Percentiles rank a stretch among this genome's conserved stretches.
Conservation (phyloP, 1,140 invertebrate species). For the Psix sp. region DNA sequence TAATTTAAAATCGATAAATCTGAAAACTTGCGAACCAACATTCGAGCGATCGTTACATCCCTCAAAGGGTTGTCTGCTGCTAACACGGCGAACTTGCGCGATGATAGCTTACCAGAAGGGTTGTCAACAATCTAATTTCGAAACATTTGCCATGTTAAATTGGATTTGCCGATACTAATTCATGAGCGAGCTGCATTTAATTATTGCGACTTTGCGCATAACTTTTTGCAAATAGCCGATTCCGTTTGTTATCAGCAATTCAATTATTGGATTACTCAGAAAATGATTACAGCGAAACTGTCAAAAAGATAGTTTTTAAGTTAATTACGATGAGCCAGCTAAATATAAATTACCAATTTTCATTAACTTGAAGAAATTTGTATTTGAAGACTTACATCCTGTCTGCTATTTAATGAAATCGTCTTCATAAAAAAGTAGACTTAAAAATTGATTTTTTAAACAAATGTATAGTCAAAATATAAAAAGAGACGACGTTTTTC, state of each 20-base stretch:
- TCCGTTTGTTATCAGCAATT: slow-evolving; percentile 4
- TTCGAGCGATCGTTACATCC: slow-evolving; percentile 30
- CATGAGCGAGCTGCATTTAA: slow-evolving; percentile 5
- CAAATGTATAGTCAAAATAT: no score
- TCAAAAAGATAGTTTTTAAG: no score
- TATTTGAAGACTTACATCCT: no score
- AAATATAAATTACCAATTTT: no score
- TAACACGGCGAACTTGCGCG: slow-evolving; percentile 29
- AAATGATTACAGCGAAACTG: no score
- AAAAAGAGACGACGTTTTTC: no score
- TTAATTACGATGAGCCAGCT: no score
- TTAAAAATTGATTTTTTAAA: no score
- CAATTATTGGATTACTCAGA: slow-evolving; percentile 7
- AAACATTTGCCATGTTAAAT: slow-evolving; percentile 44
- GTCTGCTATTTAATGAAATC: no score
- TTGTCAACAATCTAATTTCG: slow-evolving; percentile 52
- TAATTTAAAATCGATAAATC: neutral
- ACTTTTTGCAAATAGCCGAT: slow-evolving; percentile 10
- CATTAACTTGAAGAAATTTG: no score
- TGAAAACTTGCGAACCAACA: slow-evolving; percentile 17
- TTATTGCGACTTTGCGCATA: slow-evolving; percentile 13
- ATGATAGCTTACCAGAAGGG: slow-evolving; percentile 40
- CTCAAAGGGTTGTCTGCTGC: slow-evolving; percentile 39
- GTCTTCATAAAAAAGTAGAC: no score
- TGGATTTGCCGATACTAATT: slow-evolving; percentile 30